Conservation (phyloP, 1,140 invertebrate genomes). For the Hesperophylax magnus region DNA sequence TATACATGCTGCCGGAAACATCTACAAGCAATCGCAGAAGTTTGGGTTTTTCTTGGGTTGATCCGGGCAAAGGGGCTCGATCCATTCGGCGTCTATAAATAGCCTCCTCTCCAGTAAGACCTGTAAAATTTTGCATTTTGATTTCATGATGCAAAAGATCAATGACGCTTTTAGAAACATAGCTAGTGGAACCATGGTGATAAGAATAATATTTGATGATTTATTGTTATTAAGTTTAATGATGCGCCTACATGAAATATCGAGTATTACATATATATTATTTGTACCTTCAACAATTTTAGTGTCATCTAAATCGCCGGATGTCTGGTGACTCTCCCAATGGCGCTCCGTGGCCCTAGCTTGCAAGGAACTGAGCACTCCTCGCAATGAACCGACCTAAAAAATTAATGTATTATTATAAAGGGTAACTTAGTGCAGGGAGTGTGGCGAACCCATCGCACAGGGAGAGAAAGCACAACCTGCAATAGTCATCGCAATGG, state of each 20-base stretch:
- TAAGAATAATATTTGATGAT: no score
- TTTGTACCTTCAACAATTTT: slow-evolving; percentile 91
- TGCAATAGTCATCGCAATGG: no score
- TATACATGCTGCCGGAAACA: slow-evolving; percentile 97
- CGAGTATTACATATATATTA: background rate
- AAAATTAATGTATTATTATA: background rate
- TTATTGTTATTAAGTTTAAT: no score
- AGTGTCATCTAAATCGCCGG: slow-evolving; percentile 95
- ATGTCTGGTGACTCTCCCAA: slow-evolving; percentile 93
- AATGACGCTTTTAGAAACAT: background rate
- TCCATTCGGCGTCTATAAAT: slow-evolving; percentile 90
- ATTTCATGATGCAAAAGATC: background rate
- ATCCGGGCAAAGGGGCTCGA: slow-evolving; percentile 87
- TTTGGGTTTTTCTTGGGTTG: slow-evolving; percentile 90
- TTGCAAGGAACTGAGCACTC: slow-evolving; percentile 81
- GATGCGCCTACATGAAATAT: no score
- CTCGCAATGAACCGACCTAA: slow-evolving; percentile 72
- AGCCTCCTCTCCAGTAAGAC: slow-evolving; percentile 90
- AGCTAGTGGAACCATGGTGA: background rate
- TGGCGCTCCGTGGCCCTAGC: slow-evolving; percentile 94
- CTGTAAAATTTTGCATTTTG: slow-evolving; percentile 61
- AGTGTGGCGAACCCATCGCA: no score
- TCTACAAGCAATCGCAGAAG: slow-evolving; percentile 91
- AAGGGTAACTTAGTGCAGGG: no score
- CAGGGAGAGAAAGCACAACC: no score